A percentile compares a stretch with the other conserved stretches of the same genome.
Conservation (phyloP, 2,888 invertebrate species). For the Polydrusus tereticollis region DNA sequence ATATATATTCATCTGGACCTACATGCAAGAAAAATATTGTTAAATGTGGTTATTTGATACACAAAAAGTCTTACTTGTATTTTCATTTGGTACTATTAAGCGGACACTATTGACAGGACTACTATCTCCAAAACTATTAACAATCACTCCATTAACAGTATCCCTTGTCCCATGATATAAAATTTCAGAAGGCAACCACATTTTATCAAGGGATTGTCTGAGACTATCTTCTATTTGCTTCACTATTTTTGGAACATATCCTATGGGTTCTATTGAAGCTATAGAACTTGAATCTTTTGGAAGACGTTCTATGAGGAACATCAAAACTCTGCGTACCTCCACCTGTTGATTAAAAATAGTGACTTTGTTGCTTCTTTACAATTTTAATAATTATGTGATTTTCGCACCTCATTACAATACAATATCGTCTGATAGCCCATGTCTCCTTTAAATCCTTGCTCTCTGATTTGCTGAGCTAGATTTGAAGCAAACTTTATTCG, state of each 20-base stretch:
- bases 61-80: slow-evolving; percentile 57
- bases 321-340: slow-evolving; percentile 89
- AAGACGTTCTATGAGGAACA: slow-evolving; percentile 93
- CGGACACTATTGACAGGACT: slow-evolving; percentile 58
- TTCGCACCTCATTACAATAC: slow-evolving; percentile 87
- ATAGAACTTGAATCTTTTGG: slow-evolving; percentile 85
- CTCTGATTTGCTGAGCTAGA: slow-evolving; percentile 83
- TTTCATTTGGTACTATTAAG: slow-evolving; percentile 59
- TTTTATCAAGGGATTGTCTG: slow-evolving; percentile 57
- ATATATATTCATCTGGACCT: slow-evolving; percentile 59
- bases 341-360: slow-evolving; percentile 68
- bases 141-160: slow-evolving; percentile 55
- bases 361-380: too few species aligned
- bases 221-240: slow-evolving; percentile 62
- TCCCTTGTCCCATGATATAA: slow-evolving; percentile 59
- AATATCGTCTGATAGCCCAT: slow-evolving; percentile 97
- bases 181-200: slow-evolving; percentile 63
- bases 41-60: background rate
- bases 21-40: slow-evolving; percentile 51
- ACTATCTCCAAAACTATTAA: slow-evolving; percentile 61
- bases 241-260: slow-evolving; percentile 63
- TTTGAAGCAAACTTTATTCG: slow-evolving; percentile 87
- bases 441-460: slow-evolving; percentile 92
- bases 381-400: slow-evolving; percentile 62
- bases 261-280: slow-evolving; percentile 69